phyloP scores from a whole-genome alignment of 2,797 vertebrate genomes.

The Sebastes trivittatus region DNA sequence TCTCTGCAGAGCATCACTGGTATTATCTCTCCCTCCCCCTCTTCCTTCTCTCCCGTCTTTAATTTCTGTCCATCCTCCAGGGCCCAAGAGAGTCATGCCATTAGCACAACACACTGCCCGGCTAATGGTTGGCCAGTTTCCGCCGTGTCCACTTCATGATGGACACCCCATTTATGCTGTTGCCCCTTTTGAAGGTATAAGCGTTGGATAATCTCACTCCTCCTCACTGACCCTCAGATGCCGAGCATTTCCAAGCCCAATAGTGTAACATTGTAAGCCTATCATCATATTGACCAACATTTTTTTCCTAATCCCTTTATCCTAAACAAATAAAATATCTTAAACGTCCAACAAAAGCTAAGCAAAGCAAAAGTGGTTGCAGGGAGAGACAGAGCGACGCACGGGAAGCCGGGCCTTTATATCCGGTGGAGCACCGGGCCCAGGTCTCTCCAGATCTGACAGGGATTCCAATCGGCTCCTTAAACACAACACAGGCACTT shows the following conservation, averaged over 20 bases:
- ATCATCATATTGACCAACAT: not conserved
- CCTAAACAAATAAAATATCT: not conserved
- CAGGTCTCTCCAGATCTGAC: too few relatives aligned
- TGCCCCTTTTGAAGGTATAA: not conserved
- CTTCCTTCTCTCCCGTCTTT: conserved; percentile 55
- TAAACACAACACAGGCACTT: too few relatives aligned
- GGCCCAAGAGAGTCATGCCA: conserved; percentile 67
- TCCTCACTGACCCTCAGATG: not conserved
- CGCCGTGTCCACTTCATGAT: conserved; percentile 26
- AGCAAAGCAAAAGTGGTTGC: too few relatives aligned
- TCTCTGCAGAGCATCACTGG: conserved; percentile 46
- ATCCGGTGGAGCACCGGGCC: too few relatives aligned
- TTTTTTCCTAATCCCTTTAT: not conserved
- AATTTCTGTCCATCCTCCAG: conserved; percentile 66
- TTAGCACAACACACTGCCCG: conserved; percentile 55
- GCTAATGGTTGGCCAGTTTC: conserved; percentile 65
- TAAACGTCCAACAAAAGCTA: not conserved
- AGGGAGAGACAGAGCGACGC: too few relatives aligned
- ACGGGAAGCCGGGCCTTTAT: too few relatives aligned
- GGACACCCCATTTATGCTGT: not conserved
- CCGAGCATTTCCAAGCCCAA: not conserved
- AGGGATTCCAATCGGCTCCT: too few relatives aligned
- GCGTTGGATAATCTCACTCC: not conserved
- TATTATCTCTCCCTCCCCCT: conserved; percentile 56
- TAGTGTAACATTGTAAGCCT: not conserved